Evolutionary conservation across 2,113 vertebrate species (phyloP).

Genomic region (Hirundichthys speculiger): DNA sequence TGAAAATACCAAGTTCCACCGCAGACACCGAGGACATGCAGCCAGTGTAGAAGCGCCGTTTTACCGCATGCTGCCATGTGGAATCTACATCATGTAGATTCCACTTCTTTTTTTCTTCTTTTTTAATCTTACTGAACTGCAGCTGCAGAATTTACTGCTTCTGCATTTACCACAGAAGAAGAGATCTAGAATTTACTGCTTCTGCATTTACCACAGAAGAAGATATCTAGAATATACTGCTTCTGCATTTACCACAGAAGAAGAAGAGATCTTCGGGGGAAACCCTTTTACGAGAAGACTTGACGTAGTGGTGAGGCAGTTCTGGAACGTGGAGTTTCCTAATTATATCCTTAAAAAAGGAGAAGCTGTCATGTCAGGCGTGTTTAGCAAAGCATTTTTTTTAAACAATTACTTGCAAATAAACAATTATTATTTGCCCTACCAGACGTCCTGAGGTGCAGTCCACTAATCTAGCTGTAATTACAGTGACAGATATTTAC

Average conservation of each 20-base stretch:
- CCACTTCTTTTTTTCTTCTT: background rate
- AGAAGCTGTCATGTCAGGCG: background rate
- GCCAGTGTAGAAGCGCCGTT: conserved; percentile 1
- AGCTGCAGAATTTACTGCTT: background rate
- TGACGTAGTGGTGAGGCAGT: background rate
- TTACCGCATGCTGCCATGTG: conserved; percentile 41
- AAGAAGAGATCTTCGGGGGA: conserved; percentile 5
- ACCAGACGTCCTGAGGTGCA: conserved; percentile 9
- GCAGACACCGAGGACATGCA: conserved; percentile 11
- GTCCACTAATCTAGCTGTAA: conserved; percentile 9
- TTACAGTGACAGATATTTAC: background rate
- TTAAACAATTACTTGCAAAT: too few relatives aligned
- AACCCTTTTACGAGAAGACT: conserved; percentile 4
- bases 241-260: too few relatives aligned
- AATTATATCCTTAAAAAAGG: background rate
- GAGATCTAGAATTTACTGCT: too few relatives aligned
- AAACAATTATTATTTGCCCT: too few relatives aligned
- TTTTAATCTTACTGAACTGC: conserved; percentile 7
- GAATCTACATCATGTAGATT: conserved; percentile 14
- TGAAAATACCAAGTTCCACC: conserved; percentile 10
- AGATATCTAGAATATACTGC: too few relatives aligned
- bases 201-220: too few relatives aligned
- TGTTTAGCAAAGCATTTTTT: background rate
- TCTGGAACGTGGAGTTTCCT: too few relatives aligned
- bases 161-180: too few relatives aligned